These are phyloP conservation scores for Probosciger aterrimus DNA, from an alignment of 2,113 vertebrate species.

Conservation along the genomic window DNA sequence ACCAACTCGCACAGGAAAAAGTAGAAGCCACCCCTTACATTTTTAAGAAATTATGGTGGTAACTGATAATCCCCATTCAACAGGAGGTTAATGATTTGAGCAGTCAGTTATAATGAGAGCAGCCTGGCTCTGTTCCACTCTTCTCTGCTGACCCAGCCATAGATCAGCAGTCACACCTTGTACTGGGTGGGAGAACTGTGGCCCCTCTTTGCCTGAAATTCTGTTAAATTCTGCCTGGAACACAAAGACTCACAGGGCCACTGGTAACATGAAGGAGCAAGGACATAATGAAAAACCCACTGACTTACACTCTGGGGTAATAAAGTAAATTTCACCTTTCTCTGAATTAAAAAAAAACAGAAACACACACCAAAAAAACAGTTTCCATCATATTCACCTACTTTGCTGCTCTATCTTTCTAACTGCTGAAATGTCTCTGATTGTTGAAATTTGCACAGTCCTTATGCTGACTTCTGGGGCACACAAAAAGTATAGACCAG, in stretches of 20 bases:
- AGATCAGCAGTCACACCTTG: neutral
- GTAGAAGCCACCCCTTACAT: neutral
- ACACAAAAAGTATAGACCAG: neutral
- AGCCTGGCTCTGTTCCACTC: neutral
- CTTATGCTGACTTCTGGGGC: neutral
- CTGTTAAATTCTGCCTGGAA: neutral
- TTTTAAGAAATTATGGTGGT: neutral
- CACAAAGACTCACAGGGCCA: neutral
- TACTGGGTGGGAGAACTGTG: neutral
- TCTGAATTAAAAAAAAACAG: neutral
- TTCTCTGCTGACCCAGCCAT: neutral
- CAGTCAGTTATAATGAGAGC: neutral
- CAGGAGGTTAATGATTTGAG: neutral
- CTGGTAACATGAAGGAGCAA: neutral
- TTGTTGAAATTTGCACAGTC: neutral
- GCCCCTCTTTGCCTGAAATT: neutral
- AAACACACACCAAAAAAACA: neutral
- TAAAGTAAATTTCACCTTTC: neutral
- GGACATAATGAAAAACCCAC: neutral
- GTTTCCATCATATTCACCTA: neutral
- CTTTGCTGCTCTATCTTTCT: neutral
- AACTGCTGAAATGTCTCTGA: neutral
- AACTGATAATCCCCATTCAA: neutral
- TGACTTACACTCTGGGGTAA: neutral
- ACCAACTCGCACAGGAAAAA: neutral